phyloP scores from a whole-genome alignment of 2,888 invertebrate species.

The Glaucopsyche alexis region DNA sequence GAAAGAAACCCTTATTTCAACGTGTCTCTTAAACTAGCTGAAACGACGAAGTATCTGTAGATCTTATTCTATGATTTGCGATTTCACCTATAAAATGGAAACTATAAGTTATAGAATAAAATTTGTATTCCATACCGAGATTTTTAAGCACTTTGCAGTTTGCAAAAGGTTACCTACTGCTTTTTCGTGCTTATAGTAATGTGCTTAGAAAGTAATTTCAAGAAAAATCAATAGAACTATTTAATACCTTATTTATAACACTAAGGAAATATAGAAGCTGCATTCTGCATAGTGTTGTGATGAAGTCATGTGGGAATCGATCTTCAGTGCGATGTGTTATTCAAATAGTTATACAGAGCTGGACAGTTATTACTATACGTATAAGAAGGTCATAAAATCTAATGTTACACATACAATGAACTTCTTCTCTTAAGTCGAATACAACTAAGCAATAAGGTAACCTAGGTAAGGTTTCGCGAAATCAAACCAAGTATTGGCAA shows the following conservation, averaged over 20 bases:
- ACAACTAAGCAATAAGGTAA: too few species aligned
- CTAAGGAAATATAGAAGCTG: not conserved
- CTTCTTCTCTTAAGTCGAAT: too few species aligned
- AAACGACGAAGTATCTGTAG: constrained; percentile 15
- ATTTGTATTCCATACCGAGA: constrained; percentile 23
- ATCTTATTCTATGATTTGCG: constrained; percentile 1
- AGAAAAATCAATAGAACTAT: not conserved
- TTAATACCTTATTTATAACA: not conserved
- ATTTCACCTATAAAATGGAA: constrained; percentile 7
- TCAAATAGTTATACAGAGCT: too few species aligned
- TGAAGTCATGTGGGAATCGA: not conserved
- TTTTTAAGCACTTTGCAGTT: constrained; percentile 16
- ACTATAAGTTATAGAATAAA: constrained; percentile 2
- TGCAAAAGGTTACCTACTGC: not conserved
- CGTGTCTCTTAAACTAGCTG: constrained; percentile 14
- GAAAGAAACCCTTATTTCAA: not conserved
- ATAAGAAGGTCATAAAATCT: too few species aligned
- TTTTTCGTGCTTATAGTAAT: constrained; percentile 8
- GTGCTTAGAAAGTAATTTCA: not conserved
- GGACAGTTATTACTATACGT: too few species aligned
- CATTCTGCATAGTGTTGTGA: not conserved
- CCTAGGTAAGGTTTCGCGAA: not conserved
- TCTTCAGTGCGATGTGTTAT: too few species aligned
- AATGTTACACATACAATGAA: too few species aligned
- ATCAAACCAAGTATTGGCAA: not conserved